Evolutionary conservation across 1,140 invertebrate species (phyloP), one percentile per base, ranked within the genome.

Genomic region (Sycobia sp.): DNA sequence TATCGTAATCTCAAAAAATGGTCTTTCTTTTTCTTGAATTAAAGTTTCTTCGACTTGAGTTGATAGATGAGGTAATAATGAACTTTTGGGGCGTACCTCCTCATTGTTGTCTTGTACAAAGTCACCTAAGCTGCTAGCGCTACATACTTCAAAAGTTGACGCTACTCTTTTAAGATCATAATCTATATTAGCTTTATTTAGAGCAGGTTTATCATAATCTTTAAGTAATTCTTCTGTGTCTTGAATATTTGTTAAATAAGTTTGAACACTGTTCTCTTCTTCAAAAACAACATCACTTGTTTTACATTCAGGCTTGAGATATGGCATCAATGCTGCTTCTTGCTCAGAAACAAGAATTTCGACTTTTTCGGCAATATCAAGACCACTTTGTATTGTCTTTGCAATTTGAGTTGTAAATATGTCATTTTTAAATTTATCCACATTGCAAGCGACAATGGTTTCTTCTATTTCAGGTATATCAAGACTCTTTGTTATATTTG

Each of bases 1-100:
- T 0, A 78, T 76, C 63, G 78, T 71, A 9, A 74, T 56, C 59
- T 79, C 73, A 9, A 7, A 4, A 51, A 87, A 81, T 20, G 77
- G 70, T 11, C 72, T 78, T 79, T 88, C 87, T 50, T 76, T 82
- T 74, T 88, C 86, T 50, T 74, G 59, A 63, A 79, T 69, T 69
- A 79, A 53, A 70, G 79, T 65, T 72, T 83, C 79, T 67, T 82
- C 77, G 39, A 76, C 69, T 27, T 81, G 61, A 5, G 80, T 70
- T 64, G 76, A 78, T 73, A 85, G 77, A 39, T 81, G 75, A 16
- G 83, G 77, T 27, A 82, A 71, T 34, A 82, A 65, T 55, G 78
- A 74, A 10, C 73, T 70, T 57, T 78, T 79, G 0, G 84, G 82
- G 65, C 72, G 76, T 25, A 72, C 69, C 61, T 78, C 72, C 54